Base-by-base conservation (phyloP, 2,888 invertebrate genomes). In the Leptogaster cylindrica region DNA sequence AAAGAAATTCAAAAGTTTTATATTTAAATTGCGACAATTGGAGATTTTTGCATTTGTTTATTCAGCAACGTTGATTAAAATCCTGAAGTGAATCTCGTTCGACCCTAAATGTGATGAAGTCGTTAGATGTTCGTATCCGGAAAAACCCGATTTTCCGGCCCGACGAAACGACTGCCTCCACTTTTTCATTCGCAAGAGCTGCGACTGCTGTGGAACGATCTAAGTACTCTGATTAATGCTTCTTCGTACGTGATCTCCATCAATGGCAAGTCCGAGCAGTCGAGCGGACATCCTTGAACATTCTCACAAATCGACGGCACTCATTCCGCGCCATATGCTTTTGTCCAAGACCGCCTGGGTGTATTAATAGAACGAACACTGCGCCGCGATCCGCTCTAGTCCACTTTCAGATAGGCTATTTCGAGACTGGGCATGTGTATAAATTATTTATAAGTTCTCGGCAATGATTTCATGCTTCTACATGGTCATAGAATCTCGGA, bases 141-240 rank as follows among this genome's bases (percentile, higher is more conserved):
- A 65, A 65, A 71, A 73, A 73, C 73, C 72, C 70, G 73, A 73
- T 72, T 73, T 73, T 73, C 73, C 73, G 73, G 73, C 73, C 73
- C 71, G 71, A 71, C 70, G 70, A 69, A 51, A 70, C 70, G 73
- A 73, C 72, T 72, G 72, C 72, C 73, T 73, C 73, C 71, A 73
- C 71, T 71, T 73, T 71, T 72, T 72, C 73, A 73, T 72, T 72
- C 72, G 72, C 71, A 71, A 69, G 70, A 66, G 66, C 64, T 67
- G 41, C 63, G 67, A 65, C 66, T 58, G 67, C 65, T 67, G 50
- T 68, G 10, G 16, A 20, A 48, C 36, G 31, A 44, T 48, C 46
- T 46, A 51, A 50, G 50, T 63, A 44, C 18, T 14, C 48, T 10
- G 41, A 23, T 36, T 27, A 52, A 4, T n/a, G 31, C 64, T 25